Evolutionary conservation across 2,797 vertebrate genomes (phyloP).

Genomic region (Ctenopoma multispine): DNA sequence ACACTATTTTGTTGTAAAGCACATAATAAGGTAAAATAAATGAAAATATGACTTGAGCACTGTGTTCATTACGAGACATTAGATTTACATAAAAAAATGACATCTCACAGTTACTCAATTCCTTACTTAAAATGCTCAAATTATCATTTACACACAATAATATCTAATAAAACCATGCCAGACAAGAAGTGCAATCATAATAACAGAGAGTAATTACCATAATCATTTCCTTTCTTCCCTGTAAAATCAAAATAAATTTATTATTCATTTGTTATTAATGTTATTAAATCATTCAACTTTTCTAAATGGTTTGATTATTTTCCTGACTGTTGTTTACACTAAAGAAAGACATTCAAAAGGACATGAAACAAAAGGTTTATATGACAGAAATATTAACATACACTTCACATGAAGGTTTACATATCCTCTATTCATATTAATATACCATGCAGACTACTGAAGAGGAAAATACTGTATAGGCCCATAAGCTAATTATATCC

Average conservation of each 20-base stretch:
- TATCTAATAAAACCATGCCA: neutral
- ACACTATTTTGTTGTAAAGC: no score
- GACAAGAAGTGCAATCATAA: neutral
- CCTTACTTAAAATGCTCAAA: neutral
- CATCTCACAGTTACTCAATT: neutral
- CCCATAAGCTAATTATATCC: constrained; percentile 9
- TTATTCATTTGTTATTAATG: no score
- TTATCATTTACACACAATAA: neutral
- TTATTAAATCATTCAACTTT: constrained; percentile 36
- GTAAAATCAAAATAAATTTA: constrained; percentile 4
- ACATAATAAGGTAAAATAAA: no score
- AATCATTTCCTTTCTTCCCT: neutral
- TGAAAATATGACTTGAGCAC: neutral
- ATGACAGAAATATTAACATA: constrained; percentile 9
- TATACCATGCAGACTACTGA: neutral
- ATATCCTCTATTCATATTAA: neutral
- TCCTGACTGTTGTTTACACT: constrained; percentile 32
- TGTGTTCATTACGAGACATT: neutral
- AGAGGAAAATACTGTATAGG: neutral
- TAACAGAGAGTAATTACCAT: no score
- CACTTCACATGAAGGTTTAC: neutral
- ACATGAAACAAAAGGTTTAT: constrained; percentile 10
- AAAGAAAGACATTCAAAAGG: constrained; percentile 25
- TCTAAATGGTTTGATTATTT: constrained; percentile 52
- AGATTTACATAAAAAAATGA: neutral